Percentiles rank a stretch among this genome's conserved stretches.
These are phyloP conservation scores for Catamblyrhynchus diadema DNA, from an alignment of 2,797 vertebrate genomes.

Conservation along the genomic window DNA sequence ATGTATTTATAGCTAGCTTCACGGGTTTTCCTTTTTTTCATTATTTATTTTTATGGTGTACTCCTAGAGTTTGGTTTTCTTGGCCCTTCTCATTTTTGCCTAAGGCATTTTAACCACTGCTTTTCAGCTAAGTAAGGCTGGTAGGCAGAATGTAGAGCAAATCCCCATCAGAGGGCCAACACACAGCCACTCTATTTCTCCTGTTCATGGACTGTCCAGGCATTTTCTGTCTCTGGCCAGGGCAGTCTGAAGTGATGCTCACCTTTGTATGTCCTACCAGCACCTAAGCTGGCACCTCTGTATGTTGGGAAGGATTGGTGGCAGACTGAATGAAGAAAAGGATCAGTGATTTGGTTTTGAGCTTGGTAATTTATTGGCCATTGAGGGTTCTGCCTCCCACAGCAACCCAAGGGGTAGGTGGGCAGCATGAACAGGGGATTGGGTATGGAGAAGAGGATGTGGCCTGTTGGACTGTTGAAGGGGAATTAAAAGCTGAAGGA, in stretches of 20 bases:
- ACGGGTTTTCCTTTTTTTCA: constrained; percentile 12
- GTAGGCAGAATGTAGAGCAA: background rate
- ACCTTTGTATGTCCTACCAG: background rate
- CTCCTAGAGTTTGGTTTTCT: constrained; percentile 18
- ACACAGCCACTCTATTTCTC: background rate
- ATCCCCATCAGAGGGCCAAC: background rate
- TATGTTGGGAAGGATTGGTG: background rate
- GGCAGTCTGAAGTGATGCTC: background rate
- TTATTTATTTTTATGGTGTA: constrained; percentile 49
- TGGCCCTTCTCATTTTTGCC: background rate
- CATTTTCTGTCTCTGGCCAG: background rate
- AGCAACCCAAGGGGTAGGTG: background rate
- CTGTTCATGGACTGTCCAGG: background rate
- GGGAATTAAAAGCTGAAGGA: background rate
- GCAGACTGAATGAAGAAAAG: background rate
- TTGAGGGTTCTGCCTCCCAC: background rate
- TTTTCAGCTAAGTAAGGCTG: background rate
- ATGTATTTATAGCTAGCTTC: constrained; percentile 70
- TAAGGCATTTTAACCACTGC: background rate
- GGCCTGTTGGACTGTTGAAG: background rate
- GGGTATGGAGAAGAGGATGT: background rate
- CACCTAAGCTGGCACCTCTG: background rate
- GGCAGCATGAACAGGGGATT: background rate
- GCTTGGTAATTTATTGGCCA: background rate
- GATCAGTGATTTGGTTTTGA: background rate